These are phyloP conservation scores for Daktulosphaira vitifoliae DNA, from an alignment of 1,140 invertebrate genomes.

Conservation along the genomic window DNA sequence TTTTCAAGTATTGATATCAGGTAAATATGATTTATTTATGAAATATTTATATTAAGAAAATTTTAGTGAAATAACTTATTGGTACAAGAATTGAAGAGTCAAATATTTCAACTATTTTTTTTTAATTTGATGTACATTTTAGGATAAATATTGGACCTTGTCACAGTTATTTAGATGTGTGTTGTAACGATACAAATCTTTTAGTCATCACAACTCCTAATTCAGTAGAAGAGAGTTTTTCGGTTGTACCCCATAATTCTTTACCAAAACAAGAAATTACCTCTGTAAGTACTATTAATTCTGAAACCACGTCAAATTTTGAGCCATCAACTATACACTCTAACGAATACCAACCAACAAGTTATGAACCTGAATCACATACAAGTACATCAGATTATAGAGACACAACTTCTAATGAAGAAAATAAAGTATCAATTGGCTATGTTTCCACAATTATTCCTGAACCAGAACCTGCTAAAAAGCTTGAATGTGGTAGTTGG, in stretches of 20 bases:
- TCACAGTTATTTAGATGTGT: slow-evolving; percentile 55
- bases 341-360: too few relatives aligned
- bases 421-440: background rate
- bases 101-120: too few relatives aligned
- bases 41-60: too few relatives aligned
- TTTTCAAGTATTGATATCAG: too few relatives aligned
- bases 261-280: too few relatives aligned
- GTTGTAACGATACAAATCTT: slow-evolving; percentile 49
- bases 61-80: too few relatives aligned
- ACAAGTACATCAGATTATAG: background rate
- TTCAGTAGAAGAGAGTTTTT: background rate
- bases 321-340: too few relatives aligned
- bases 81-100: too few relatives aligned
- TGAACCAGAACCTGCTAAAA: background rate
- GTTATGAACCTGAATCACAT: too few relatives aligned
- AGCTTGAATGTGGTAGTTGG: background rate
- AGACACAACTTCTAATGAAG: background rate
- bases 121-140: slow-evolving; percentile 43
- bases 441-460: background rate
- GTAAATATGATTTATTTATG: too few relatives aligned
- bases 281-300: too few relatives aligned
- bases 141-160: slow-evolving; percentile 49
- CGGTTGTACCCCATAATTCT: background rate
- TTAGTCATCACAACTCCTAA: background rate
- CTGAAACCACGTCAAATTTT: too few relatives aligned